Evolutionary conservation across 2,888 invertebrate species (phyloP), one percentile per base, ranked within the genome.

Genomic region (Melanophora roralis): DNA sequence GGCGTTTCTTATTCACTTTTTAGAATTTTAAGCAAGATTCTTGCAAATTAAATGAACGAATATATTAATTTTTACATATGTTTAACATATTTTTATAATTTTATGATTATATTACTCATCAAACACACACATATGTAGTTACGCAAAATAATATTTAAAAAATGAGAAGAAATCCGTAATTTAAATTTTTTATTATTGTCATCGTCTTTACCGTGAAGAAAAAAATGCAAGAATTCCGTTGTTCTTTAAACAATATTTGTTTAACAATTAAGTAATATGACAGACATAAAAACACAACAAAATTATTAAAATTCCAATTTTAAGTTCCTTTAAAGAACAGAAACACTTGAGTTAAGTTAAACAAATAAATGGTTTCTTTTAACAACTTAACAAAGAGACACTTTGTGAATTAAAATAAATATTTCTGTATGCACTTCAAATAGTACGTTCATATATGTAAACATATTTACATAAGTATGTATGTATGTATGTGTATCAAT

Each of bases 101-200:
- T 71, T n/a, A n/a, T 40, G 23, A 68, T 65, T 23, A 21, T 47
- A 67, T 78, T 78, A 78, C 21, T 78, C 72, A 62, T 78, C 72
- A 55, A n/a, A n/a, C n/a, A n/a, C n/a, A n/a, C n/a, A n/a, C n/a
- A n/a, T n/a, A n/a, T 47, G 53, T 60, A 67, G 43, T 21, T 16
- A 36, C 45, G 19, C 47, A 57, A 34, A 47, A 60, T 3, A 62
- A 62, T 43, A 19, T 8, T 5, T 27, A 27, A 6, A 34, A 19
- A 34, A 40, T n/a, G n/a, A 51, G 3, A 49, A 36, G 34, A 45
- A 32, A 8, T 45, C 21, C 23, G n/a, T 51, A 38, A 23, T 9
- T 77, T 45, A 38, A 51, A 32, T 32, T 34, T 67, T 68, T 71
- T 21, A 11, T 45, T 51, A 71, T 71, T 45, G 62, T 72, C 71